Evolutionary conservation across 2,888 invertebrate genomes (phyloP).

Genomic region (Cephus pulcher): DNA sequence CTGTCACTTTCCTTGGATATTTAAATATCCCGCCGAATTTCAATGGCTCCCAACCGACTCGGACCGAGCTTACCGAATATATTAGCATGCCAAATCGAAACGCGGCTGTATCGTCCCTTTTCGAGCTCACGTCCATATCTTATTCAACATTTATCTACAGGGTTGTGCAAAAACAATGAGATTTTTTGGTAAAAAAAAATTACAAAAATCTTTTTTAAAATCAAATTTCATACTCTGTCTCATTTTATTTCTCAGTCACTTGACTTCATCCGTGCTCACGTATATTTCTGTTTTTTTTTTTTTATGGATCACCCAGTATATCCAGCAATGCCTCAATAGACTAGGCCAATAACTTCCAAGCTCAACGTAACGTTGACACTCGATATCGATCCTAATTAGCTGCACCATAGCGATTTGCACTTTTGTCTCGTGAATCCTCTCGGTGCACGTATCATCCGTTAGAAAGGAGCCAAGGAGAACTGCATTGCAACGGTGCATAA

Average conservation of each 20-base stretch:
- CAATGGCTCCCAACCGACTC: not conserved
- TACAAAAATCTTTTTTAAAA: too few relatives aligned
- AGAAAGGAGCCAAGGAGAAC: constrained; percentile 56
- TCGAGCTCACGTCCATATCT: too few relatives aligned
- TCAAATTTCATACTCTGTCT: too few relatives aligned
- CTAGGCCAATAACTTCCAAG: not conserved
- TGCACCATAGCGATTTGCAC: constrained; percentile 14
- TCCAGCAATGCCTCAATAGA: not conserved
- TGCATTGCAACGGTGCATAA: constrained; percentile 42
- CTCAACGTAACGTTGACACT: not conserved
- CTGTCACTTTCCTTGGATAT: constrained; percentile 12
- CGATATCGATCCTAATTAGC: constrained; percentile 15
- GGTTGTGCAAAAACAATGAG: too few relatives aligned
- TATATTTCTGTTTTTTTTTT: too few relatives aligned
- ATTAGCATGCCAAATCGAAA: too few relatives aligned
- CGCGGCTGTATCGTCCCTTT: too few relatives aligned
- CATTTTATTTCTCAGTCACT: too few relatives aligned
- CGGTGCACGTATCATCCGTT: constrained; percentile 35
- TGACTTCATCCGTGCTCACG: too few relatives aligned
- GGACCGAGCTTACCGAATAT: too few relatives aligned
- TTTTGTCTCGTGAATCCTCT: constrained; percentile 5
- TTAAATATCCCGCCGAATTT: constrained; percentile 32
- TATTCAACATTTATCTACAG: too few relatives aligned
- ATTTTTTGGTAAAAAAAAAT: too few relatives aligned
- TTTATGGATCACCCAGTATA: not conserved